These are phyloP conservation scores for Setipinna tenuifilis DNA, from an alignment of 2,797 vertebrate genomes.

Conservation along the genomic window DNA sequence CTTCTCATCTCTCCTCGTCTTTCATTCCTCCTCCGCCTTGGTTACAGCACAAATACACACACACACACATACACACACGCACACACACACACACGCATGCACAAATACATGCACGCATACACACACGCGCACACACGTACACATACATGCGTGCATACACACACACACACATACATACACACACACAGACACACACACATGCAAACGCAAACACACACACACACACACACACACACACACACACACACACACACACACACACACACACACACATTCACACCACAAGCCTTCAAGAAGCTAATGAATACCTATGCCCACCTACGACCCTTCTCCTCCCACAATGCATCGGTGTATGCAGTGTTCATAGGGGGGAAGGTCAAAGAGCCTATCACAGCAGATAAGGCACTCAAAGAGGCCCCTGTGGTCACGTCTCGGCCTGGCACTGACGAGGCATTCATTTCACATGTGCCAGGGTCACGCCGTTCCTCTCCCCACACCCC, in stretches of 20 bases:
- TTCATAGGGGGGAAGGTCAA: constrained; percentile 47
- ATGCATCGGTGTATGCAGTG: constrained; percentile 22
- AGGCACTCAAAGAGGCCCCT: background rate
- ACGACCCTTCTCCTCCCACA: constrained; percentile 28
- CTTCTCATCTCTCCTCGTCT: constrained; percentile 32
- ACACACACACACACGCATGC: background rate
- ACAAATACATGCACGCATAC: background rate
- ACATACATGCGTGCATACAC: too few species aligned
- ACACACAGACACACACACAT: too few species aligned
- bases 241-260: too few species aligned
- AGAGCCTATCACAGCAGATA: constrained; percentile 43
- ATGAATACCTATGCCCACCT: constrained; percentile 47
- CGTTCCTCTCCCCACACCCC: constrained; percentile 6
- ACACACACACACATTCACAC: background rate
- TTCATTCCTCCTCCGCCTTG: constrained; percentile 41
- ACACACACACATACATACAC: too few species aligned
- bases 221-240: background rate
- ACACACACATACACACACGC: constrained; percentile 11
- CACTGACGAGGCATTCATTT: constrained; percentile 37
- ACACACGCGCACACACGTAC: too few species aligned
- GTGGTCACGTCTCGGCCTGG: constrained; percentile 15
- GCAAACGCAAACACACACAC: too few species aligned
- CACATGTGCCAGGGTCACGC: constrained; percentile 39
- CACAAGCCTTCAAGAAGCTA: constrained; percentile 38
- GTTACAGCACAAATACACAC: constrained; percentile 41